These are phyloP conservation scores for Thaleichthys pacificus DNA, from an alignment of 2,797 vertebrate species.

Conservation along the genomic window DNA sequence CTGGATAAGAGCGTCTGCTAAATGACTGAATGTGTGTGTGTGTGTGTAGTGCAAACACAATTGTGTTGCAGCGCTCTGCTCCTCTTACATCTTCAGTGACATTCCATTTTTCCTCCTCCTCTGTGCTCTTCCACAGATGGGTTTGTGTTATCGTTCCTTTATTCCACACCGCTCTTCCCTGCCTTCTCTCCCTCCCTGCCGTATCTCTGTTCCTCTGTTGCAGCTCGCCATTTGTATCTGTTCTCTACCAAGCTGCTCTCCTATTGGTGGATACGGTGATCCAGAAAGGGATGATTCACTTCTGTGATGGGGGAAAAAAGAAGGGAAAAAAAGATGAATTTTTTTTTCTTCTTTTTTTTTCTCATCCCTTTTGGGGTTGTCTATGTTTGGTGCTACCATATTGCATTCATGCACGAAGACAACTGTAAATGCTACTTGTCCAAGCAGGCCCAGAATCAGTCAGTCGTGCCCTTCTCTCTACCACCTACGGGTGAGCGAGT, in stretches of 20 bases:
- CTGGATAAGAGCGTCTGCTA: too few species aligned
- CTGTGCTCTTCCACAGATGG: not conserved
- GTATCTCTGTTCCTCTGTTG: not conserved
- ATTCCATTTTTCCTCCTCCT: not conserved
- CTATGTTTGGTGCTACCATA: not conserved
- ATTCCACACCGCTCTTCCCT: not conserved
- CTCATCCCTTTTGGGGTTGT: not conserved
- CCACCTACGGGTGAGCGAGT: not conserved
- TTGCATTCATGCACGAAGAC: not conserved
- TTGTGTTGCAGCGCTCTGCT: constrained; percentile 3
- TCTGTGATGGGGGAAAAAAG: not conserved
- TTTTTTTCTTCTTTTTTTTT: not conserved
- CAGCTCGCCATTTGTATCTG: not conserved
- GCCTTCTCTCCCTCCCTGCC: too few species aligned
- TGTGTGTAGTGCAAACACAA: constrained; percentile 14
- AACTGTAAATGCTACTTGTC: not conserved
- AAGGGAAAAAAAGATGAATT: not conserved
- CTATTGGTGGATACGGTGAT: constrained; percentile 2
- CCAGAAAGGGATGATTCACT: not conserved
- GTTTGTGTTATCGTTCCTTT: not conserved
- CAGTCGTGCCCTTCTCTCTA: not conserved
- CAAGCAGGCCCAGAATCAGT: not conserved
- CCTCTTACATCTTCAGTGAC: not conserved
- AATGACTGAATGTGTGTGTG: constrained; percentile 28
- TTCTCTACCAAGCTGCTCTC: constrained; percentile 2